Evolutionary conservation across 2,888 invertebrate genomes (phyloP), one percentile per base, ranked within the genome.

Genomic region (Drosophila infuscata): DNA sequence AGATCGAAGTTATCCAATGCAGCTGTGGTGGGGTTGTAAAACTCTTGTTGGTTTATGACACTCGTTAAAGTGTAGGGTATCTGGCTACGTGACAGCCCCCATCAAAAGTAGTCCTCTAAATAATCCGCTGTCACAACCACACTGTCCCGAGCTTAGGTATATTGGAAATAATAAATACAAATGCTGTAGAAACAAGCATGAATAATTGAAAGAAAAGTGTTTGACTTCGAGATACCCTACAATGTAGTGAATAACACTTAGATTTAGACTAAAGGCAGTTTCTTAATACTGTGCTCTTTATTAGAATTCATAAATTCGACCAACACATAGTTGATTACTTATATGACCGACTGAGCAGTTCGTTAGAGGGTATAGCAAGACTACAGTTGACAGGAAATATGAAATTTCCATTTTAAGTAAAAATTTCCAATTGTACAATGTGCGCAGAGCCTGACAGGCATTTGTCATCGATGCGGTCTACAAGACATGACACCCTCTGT

Each of bases 1-100:
- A 74, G 84, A 84, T 89, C 90, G 74, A 75, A 77, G 80, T 83
- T 83, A 90, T 86, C 85, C 80, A 86, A 69, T 85, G 89, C 89
- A 90, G 79, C 85, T 69, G 76, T 64, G 67, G 54, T 64, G 35
- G 56, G 61, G 71, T 54, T 79, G 65, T 73, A 73, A 71, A 73
- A 75, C 52, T 53, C 17, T 49, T 56, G 17, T 20, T 36, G 32
- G 20, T 69, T 71, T 76, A 72, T 52, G 63, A 46, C 76, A 35
- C 46, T 61, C 81, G 58, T 77, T 35, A 77, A 78, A 71, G 36
- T 64, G 57, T 20, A 66, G 71, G 61, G 81, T 61, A 63, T 62
- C 32, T 32, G 65, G 53, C 48, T 75, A 77, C 76, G 81, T 81
- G 81, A 77, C 57, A 49, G 46, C 36, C 38, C 20, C 43, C 41